These are phyloP conservation scores for Strix aluco DNA, from an alignment of 2,113 vertebrate genomes.

Conservation along the genomic window DNA sequence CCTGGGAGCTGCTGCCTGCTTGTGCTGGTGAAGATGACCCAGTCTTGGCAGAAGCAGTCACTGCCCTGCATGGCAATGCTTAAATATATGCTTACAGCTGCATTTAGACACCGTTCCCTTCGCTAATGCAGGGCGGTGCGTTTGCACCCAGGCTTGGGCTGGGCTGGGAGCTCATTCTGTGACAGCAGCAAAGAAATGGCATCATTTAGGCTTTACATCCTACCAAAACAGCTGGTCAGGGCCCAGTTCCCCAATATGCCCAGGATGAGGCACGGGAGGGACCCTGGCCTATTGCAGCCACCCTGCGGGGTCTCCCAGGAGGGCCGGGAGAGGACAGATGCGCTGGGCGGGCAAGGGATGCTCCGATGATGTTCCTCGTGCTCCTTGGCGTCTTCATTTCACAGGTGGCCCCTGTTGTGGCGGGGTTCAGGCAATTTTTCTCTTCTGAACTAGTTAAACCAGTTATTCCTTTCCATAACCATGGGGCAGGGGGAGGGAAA, in stretches of 20 bases:
- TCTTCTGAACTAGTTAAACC: neutral
- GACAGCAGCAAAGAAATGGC: neutral
- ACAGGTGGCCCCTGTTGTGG: rapidly evolving
- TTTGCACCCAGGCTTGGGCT: neutral
- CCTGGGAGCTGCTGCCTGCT: neutral
- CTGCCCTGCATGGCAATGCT: neutral
- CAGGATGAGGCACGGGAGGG: neutral
- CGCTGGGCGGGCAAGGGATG: rapidly evolving
- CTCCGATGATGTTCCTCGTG: too few relatives aligned
- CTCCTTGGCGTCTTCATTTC: neutral
- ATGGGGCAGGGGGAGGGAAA: neutral
- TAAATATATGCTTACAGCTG: too few relatives aligned
- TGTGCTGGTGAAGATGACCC: neutral
- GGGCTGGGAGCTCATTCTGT: neutral
- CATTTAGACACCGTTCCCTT: neutral
- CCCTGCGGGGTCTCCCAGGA: neutral
- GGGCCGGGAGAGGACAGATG: neutral
- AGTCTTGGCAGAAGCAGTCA: neutral
- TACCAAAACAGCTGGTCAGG: rapidly evolving
- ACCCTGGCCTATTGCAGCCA: neutral
- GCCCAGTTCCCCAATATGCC: neutral
- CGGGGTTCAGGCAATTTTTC: neutral
- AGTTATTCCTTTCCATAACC: neutral
- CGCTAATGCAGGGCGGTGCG: rapidly evolving
- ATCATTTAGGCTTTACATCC: neutral